Base-by-base conservation (phyloP, 2,797 vertebrate genomes). In the Kryptopterus vitreolus region DNA sequence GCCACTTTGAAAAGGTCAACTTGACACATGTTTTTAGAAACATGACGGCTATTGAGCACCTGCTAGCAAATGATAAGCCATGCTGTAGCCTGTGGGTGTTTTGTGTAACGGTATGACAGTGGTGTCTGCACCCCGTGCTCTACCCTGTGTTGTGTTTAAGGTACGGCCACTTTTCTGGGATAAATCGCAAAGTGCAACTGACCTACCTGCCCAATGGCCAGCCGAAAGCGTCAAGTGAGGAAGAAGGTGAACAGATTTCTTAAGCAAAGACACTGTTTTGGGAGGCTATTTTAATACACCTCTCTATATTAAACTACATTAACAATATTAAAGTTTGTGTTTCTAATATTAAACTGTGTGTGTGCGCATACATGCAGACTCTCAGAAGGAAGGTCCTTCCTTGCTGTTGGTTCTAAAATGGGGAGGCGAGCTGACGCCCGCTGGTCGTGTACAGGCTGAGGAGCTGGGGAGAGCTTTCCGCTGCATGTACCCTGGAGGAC, bases 151-250 rank as follows among this genome's bases (percentile, higher is more conserved):
- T 81, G 80, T 84, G 77, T 78, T 80, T 48, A 90, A 99, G 97
- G 98, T 99, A 99, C 1, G 97, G 98, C 3, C 97, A 99, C 89
- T 99, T 99, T 89, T 99, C 97, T 87, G 98, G 98, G 80, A 99
- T 99, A 88, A 99, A 99, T 88, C 93, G 98, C 88, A 99, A 99
- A 87, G 98, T 99, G 53, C 97, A 99, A 90, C 87, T 99, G 85
- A 99, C 96, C 6, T 98, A 98, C 85, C 92, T 98, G 85, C 95
- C 96, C 55, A 94, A 95, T 10, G 97, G 97, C 62, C 95, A 95
- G 53, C 95, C 94, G 5, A 98, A 98, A 91, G 91, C 95, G 43
- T 95, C 96, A 7, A 97, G 95, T 59, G 97, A 96, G 81, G 96
- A 97, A 53, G 97, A 98, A 95, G 98, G 98, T 98, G 43, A 62